Evolutionary conservation across 1,140 invertebrate genomes (phyloP).

Genomic region (Pinna nobilis): DNA sequence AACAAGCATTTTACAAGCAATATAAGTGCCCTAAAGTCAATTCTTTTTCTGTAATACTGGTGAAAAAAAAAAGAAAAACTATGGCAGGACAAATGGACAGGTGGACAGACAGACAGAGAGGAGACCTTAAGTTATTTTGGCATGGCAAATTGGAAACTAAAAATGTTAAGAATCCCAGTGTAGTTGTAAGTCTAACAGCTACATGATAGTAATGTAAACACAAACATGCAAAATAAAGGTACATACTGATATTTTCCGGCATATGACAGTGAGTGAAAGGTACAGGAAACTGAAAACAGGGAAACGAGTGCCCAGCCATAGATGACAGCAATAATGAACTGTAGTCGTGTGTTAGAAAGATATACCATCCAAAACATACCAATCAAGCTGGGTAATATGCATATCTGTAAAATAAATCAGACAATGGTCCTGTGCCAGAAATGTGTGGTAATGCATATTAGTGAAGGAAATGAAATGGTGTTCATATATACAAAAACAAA

Average conservation of each 20-base stretch:
- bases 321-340: slow-evolving; percentile 86
- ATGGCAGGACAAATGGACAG: too few species aligned
- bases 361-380: slow-evolving; percentile 84
- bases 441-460: too few species aligned
- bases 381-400: slow-evolving; percentile 87
- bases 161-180: background rate
- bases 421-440: too few species aligned
- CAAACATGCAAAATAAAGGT: background rate
- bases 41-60: too few species aligned
- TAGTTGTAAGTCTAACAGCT: background rate
- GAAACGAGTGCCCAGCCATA: slow-evolving; percentile 90
- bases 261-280: slow-evolving; percentile 92
- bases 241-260: slow-evolving; percentile 71
- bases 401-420: slow-evolving; percentile 77
- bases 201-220: background rate
- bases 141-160: too few species aligned
- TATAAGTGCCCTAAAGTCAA: too few species aligned
- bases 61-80: too few species aligned
- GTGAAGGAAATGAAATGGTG: too few species aligned
- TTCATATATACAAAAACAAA: too few species aligned
- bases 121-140: too few species aligned
- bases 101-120: too few species aligned
- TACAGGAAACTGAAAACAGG: slow-evolving; percentile 84
- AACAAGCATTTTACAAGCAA: too few species aligned
- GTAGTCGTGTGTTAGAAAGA: slow-evolving; percentile 82